Percentiles rank a stretch among this genome's conserved stretches.
These are phyloP conservation scores for Eucera pruinosa DNA, from an alignment of 2,888 invertebrate genomes.

Conservation along the genomic window DNA sequence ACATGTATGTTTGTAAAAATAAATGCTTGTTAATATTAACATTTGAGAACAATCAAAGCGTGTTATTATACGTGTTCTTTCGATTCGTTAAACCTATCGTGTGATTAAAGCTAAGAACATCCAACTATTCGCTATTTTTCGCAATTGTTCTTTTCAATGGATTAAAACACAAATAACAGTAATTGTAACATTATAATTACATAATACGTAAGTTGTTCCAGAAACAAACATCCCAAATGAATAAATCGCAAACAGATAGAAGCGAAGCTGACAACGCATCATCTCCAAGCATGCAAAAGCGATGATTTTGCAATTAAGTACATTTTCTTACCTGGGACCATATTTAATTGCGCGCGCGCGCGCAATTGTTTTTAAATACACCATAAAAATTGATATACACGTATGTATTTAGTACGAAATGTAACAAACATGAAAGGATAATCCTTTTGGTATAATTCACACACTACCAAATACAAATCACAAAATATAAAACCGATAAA, in stretches of 20 bases:
- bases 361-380: conserved; percentile 22
- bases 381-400: conserved; percentile 9
- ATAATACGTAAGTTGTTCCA: conserved; percentile 27
- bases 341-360: conserved; percentile 20
- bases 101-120: conserved; percentile 1
- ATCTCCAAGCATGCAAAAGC: conserved; percentile 50
- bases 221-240: conserved; percentile 40
- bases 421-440: conserved; percentile 3
- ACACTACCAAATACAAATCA: conserved; percentile 32
- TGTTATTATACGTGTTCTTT: conserved; percentile 26
- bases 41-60: conserved; percentile 27
- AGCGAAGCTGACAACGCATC: conserved; percentile 29
- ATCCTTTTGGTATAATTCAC: conserved; percentile 20
- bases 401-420: conserved; percentile 7
- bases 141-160: background rate
- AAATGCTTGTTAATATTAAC: conserved; percentile 39
- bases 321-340: conserved; percentile 65
- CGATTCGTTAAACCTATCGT: conserved; percentile 3
- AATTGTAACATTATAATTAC: conserved; percentile 3
- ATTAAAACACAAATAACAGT: background rate
- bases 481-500: conserved; percentile 41
- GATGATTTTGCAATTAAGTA: conserved; percentile 40
- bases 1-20: conserved; percentile 32
- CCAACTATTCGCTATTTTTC: conserved; percentile 17
- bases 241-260: conserved; percentile 31